These are phyloP conservation scores for Oscheius sp. DNA, from an alignment of 2,888 invertebrate genomes.

Conservation along the genomic window DNA sequence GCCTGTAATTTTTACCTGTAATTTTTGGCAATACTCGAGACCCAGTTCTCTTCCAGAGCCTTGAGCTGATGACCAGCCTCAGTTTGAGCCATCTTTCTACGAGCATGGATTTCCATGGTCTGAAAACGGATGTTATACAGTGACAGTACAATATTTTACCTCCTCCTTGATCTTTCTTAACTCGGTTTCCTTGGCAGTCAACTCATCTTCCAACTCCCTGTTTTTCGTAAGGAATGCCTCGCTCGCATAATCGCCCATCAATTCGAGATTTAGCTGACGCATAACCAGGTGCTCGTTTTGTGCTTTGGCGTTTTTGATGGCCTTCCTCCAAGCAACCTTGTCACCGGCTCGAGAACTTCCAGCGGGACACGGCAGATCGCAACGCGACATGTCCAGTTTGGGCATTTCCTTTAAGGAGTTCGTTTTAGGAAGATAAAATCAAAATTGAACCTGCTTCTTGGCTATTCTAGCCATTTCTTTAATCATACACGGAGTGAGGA, in stretches of 20 bases:
- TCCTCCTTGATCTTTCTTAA: slow-evolving; percentile 47
- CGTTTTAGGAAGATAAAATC: not conserved
- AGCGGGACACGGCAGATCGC: slow-evolving; percentile 68
- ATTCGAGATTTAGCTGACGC: slow-evolving; percentile 65
- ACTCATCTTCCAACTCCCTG: slow-evolving; percentile 51
- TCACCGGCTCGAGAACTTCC: slow-evolving; percentile 60
- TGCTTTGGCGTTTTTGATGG: slow-evolving; percentile 63
- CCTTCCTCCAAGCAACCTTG: slow-evolving; percentile 64
- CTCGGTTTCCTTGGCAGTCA: slow-evolving; percentile 46
- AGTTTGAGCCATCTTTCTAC: slow-evolving; percentile 62
- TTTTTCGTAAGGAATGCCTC: slow-evolving; percentile 61
- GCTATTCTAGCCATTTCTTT: slow-evolving; percentile 63
- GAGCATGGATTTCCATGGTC: slow-evolving; percentile 65
- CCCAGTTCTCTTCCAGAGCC: slow-evolving; percentile 57
- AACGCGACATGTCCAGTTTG: slow-evolving; percentile 69
- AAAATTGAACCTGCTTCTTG: slow-evolving; percentile 57
- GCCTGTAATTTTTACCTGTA: slow-evolving; percentile 45
- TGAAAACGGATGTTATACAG: slow-evolving; percentile 16
- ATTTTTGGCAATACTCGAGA: slow-evolving; percentile 61
- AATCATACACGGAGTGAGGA: slow-evolving; percentile 75
- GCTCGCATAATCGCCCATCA: slow-evolving; percentile 65
- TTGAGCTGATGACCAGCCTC: slow-evolving; percentile 65
- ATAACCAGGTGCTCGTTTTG: slow-evolving; percentile 68
- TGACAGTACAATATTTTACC: slow-evolving; percentile 25
- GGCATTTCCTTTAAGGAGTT: slow-evolving; percentile 58